These are phyloP conservation scores for Macrobrachium nipponense DNA, from an alignment of 1,140 invertebrate species.

Conservation along the genomic window DNA sequence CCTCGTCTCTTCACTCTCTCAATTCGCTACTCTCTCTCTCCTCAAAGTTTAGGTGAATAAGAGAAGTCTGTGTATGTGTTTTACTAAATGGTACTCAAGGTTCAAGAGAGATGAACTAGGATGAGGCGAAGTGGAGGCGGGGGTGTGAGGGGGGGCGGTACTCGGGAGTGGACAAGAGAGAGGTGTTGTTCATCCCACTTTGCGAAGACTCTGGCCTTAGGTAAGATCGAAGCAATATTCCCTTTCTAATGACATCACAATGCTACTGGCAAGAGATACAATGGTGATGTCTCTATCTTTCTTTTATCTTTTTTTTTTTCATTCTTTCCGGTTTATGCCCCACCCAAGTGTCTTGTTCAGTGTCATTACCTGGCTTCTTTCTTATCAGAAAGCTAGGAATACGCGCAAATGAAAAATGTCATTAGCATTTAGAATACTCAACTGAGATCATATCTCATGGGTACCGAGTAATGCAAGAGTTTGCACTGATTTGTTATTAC, in stretches of 20 bases:
- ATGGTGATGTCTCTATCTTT: not conserved
- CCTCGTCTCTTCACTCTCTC: no score
- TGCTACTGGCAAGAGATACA: not conserved
- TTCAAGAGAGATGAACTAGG: not conserved
- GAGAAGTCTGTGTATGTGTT: constrained; percentile 1
- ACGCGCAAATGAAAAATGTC: no score
- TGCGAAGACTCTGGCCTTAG: no score
- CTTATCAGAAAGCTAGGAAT: not conserved
- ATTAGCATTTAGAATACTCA: no score
- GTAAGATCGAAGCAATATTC: not conserved
- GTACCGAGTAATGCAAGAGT: no score
- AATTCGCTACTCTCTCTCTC: no score
- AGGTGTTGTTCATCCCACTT: not conserved
- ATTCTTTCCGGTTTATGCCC: not conserved
- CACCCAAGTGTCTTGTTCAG: not conserved
- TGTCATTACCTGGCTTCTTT: not conserved
- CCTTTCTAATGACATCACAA: not conserved
- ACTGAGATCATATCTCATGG: no score
- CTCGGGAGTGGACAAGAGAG: not conserved
- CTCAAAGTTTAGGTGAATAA: no score
- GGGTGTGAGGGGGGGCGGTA: not conserved
- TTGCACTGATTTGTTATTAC: no score
- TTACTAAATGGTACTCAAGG: not conserved
- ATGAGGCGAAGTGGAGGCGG: constrained; percentile 4
- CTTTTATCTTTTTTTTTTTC: not conserved